Percentiles rank a stretch among this genome's conserved stretches.
Evolutionary conservation across 2,888 invertebrate genomes (phyloP).

Genomic region (Ramazzottius varieornatus): DNA sequence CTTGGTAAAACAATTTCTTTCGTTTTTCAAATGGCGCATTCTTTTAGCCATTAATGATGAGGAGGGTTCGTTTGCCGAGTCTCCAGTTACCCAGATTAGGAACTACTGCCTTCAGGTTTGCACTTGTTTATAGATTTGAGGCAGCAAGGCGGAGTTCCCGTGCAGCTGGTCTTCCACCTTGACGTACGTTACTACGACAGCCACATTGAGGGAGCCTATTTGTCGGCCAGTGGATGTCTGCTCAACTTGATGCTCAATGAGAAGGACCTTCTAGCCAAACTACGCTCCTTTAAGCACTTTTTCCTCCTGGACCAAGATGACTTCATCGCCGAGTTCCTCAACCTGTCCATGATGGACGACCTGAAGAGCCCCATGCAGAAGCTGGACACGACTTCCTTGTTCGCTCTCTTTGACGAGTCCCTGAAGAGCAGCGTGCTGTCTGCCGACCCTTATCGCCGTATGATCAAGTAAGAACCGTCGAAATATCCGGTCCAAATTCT

Average conservation of each 20-base stretch:
- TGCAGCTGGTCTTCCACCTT: too few species aligned
- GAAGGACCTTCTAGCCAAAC: not conserved
- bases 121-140: too few species aligned
- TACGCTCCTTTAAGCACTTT: not conserved
- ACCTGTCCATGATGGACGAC: not conserved
- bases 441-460: not conserved
- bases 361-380: not conserved
- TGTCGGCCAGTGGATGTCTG: not conserved
- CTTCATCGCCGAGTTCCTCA: not conserved
- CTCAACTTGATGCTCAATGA: not conserved
- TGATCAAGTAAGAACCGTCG: not conserved
- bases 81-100: too few species aligned
- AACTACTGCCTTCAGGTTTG: too few species aligned
- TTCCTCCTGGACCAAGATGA: slow-evolving; percentile 1
- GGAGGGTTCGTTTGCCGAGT: too few species aligned
- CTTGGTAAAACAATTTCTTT: too few species aligned
- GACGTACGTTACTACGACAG: not conserved
- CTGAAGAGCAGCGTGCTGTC: not conserved
- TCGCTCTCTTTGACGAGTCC: not conserved
- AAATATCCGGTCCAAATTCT: too few species aligned
- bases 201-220: not conserved
- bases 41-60: too few species aligned
- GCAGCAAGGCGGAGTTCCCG: too few species aligned
- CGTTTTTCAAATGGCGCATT: too few species aligned
- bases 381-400: not conserved